Percentiles rank a stretch among this genome's conserved stretches.
phyloP scores from a whole-genome alignment of 1,140 invertebrate species.

The Drosophila suzukii region DNA sequence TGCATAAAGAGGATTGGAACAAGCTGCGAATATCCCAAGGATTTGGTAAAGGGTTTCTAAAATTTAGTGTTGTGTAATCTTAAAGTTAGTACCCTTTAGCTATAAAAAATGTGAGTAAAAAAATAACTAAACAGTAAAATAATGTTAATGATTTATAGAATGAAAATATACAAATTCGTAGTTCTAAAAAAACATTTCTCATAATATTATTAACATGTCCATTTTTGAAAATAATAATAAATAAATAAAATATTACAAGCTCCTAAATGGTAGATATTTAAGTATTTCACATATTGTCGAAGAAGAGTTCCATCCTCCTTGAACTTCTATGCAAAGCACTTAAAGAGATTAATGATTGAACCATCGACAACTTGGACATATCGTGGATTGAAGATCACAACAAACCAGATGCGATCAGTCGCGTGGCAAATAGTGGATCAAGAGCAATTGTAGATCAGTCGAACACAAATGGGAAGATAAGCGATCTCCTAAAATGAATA shows the following conservation, averaged over 20 bases:
- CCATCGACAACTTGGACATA: conserved; percentile 11
- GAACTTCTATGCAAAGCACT: not conserved
- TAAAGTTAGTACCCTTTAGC: not conserved
- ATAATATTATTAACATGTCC: no score
- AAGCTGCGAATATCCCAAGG: conserved; percentile 5
- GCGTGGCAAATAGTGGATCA: conserved; percentile 35
- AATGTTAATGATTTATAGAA: no score
- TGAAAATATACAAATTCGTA: no score
- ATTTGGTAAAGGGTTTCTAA: not conserved
- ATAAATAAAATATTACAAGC: no score
- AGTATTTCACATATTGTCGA: no score
- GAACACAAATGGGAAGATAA: conserved; percentile 31
- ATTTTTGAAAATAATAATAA: no score
- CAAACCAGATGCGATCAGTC: conserved; percentile 24
- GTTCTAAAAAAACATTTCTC: no score
- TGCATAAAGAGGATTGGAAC: not conserved
- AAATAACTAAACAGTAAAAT: no score
- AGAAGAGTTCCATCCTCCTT: not conserved
- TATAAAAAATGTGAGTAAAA: no score
- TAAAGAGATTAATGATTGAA: conserved; percentile 8
- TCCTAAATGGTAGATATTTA: no score
- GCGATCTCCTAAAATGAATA: conserved; percentile 28
- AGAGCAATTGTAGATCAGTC: conserved; percentile 35
- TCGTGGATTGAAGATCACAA: conserved; percentile 10
- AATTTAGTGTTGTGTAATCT: no score